phyloP scores from a whole-genome alignment of 2,797 vertebrate genomes.

The Thripadectes ignobilis region DNA sequence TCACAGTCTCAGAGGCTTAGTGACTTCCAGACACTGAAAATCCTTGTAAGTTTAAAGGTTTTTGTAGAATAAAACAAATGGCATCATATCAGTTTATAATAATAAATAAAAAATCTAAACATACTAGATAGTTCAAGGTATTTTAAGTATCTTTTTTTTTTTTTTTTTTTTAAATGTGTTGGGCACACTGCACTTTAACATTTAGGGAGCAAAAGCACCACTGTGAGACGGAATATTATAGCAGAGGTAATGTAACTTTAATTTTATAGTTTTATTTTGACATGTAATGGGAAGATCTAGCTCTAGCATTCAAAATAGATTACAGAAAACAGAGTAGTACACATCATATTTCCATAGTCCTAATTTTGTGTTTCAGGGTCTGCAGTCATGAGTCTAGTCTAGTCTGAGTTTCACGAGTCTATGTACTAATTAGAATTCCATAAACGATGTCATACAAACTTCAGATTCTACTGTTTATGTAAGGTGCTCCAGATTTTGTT shows the following conservation, averaged over 20 bases:
- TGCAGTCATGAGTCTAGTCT: too few relatives aligned
- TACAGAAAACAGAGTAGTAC: neutral
- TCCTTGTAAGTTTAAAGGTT: neutral
- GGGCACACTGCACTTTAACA: neutral
- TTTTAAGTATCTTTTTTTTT: neutral
- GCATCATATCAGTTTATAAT: neutral
- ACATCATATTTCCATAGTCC: neutral
- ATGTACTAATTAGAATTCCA: slow-evolving; percentile 49
- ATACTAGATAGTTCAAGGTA: neutral
- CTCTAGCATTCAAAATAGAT: neutral
- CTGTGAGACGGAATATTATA: neutral
- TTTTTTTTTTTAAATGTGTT: neutral
- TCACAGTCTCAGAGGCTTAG: neutral
- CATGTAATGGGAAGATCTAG: neutral
- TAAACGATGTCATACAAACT: slow-evolving; percentile 26
- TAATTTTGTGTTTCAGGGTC: neutral
- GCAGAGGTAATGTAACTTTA: neutral
- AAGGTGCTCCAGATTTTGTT: slow-evolving; percentile 59
- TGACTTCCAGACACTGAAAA: neutral
- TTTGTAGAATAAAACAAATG: neutral
- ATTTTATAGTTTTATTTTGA: neutral
- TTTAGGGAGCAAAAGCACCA: neutral
- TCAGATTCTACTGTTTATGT: slow-evolving; percentile 48
- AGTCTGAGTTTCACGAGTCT: neutral
- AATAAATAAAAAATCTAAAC: neutral